Conservation (phyloP, 1,140 invertebrate species). For the Calosoma granatense region DNA sequence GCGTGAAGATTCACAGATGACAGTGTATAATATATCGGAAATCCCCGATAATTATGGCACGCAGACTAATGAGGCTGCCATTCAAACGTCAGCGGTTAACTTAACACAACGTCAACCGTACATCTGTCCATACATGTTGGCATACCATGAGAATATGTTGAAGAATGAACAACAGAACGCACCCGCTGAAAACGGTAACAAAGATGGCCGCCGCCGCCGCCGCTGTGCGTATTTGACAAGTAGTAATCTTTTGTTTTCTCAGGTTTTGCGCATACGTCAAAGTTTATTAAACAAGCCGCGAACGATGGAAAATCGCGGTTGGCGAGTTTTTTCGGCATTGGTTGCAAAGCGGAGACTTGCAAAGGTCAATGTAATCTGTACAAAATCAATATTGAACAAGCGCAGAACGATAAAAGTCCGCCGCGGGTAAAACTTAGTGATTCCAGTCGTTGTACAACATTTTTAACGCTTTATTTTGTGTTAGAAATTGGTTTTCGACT, state of each 20-base stretch:
- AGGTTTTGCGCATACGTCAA: neutral
- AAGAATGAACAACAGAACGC: no score
- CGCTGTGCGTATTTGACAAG: no score
- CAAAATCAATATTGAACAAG: constrained; percentile 26
- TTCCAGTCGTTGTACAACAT: constrained; percentile 13
- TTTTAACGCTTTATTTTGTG: constrained; percentile 1
- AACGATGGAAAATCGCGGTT: neutral
- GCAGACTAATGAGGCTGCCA: no score
- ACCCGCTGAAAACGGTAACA: neutral
- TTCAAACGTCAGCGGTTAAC: no score
- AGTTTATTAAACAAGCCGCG: neutral
- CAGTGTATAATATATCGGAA: neutral
- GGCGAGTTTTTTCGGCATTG: neutral
- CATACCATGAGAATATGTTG: no score
- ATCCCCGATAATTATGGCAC: neutral
- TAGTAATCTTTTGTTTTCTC: no score
- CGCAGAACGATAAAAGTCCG: constrained; percentile 20
- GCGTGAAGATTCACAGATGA: neutral
- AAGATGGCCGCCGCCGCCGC: no score
- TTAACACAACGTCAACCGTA: no score
- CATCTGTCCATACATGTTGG: no score
- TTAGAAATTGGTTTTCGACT: constrained; percentile 27
- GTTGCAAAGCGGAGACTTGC: constrained; percentile 1
- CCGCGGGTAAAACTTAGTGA: no score
- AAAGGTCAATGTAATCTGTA: constrained; percentile 28